These are phyloP conservation scores for Bilobella aurantiaca DNA, from an alignment of 1,140 invertebrate species.

Conservation along the genomic window DNA sequence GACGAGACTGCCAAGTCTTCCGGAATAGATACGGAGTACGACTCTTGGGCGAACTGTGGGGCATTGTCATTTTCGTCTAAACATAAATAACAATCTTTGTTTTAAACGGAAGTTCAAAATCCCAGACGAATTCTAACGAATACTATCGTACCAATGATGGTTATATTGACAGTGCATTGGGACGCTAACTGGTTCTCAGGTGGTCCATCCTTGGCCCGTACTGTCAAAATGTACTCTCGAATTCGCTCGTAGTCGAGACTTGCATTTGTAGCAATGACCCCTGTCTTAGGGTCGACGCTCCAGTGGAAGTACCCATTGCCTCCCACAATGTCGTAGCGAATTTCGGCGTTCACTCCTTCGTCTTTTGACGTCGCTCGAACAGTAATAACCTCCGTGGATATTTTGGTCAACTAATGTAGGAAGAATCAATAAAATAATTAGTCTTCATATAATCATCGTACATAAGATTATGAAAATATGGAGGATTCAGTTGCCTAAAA, in stretches of 20 bases:
- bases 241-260: slow-evolving; percentile 74
- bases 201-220: slow-evolving; percentile 80
- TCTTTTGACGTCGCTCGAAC: slow-evolving; percentile 86
- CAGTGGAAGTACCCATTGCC: slow-evolving; percentile 82
- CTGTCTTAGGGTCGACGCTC: slow-evolving; percentile 58
- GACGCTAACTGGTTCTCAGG: slow-evolving; percentile 57
- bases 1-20: slow-evolving; percentile 65
- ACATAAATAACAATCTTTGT: not conserved
- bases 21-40: slow-evolving; percentile 64
- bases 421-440: too few species aligned
- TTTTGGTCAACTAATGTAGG: slow-evolving; percentile 50
- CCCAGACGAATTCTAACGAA: not conserved
- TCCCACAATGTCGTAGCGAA: slow-evolving; percentile 77
- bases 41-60: slow-evolving; percentile 64
- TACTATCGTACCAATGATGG: slow-evolving; percentile 43
- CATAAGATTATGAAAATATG: too few species aligned
- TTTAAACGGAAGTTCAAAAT: too few species aligned
- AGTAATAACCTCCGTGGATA: slow-evolving; percentile 63
- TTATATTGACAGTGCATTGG: slow-evolving; percentile 76
- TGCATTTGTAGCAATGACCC: slow-evolving; percentile 60
- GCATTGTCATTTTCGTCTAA: slow-evolving; percentile 55
- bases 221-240: slow-evolving; percentile 73
- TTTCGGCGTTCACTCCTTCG: slow-evolving; percentile 81
- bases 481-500: not conserved
- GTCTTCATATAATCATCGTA: too few species aligned